These are phyloP conservation scores for Apis cerana DNA, from an alignment of 1,140 invertebrate species.

Conservation along the genomic window DNA sequence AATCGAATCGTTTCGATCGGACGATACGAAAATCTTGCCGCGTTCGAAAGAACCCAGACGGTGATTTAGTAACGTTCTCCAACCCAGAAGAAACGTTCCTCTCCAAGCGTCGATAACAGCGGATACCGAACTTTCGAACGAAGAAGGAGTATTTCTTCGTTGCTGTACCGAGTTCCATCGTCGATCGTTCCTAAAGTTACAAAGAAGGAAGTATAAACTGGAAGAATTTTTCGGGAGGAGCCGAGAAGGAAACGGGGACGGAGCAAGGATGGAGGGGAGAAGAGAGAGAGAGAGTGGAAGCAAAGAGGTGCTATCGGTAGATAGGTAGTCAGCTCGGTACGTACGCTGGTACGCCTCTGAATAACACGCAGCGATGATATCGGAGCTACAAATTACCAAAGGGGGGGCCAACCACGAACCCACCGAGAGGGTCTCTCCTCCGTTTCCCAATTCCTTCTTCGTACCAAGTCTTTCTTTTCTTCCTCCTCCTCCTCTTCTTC, in stretches of 20 bases:
- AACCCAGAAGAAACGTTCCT: neutral
- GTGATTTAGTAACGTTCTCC: conserved; percentile 4
- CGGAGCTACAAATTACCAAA: conserved; percentile 68
- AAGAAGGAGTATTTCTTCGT: too few relatives aligned
- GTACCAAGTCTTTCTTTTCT: conserved; percentile 17
- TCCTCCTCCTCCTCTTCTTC: conserved; percentile 17
- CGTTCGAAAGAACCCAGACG: neutral
- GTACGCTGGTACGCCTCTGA: conserved; percentile 60
- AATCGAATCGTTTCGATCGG: conserved; percentile 1
- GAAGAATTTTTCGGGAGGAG: conserved; percentile 39
- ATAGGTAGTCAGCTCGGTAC: conserved; percentile 66
- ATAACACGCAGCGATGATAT: conserved; percentile 70
- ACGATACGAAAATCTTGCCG: neutral
- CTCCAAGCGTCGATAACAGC: neutral
- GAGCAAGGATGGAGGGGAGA: neutral
- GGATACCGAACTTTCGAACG: neutral
- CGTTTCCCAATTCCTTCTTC: conserved; percentile 54
- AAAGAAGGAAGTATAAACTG: conserved; percentile 28
- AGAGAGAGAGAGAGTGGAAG: neutral
- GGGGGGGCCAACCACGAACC: conserved; percentile 63
- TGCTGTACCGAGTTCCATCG: neutral
- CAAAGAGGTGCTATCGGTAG: conserved; percentile 60
- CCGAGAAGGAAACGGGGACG: neutral
- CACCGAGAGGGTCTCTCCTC: conserved; percentile 43
- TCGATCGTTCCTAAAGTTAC: conserved; percentile 26